Conservation (phyloP, 2,888 invertebrate species). For the Drosophila dives region DNA sequence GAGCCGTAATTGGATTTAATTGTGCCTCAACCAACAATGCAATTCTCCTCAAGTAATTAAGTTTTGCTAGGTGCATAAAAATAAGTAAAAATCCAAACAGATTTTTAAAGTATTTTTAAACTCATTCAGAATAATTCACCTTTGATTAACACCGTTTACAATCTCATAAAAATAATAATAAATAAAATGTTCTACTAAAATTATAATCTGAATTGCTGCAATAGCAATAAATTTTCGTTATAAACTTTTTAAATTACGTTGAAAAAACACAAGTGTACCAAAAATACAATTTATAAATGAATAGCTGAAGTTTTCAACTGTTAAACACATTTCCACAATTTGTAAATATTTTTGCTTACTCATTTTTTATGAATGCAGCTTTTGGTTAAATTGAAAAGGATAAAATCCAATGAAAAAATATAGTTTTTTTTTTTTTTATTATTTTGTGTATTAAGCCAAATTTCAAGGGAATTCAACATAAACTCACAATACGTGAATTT, state of each 20-base stretch:
- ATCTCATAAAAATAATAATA: neutral
- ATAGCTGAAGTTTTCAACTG: neutral
- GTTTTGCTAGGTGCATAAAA: conserved; percentile 23
- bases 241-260: neutral
- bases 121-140: neutral
- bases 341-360: neutral
- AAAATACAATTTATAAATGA: neutral
- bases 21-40: conserved; percentile 21
- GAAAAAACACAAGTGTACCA: neutral
- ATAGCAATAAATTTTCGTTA: neutral
- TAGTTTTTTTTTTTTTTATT: neutral
- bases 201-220: neutral
- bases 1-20: conserved; percentile 53
- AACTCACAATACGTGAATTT: neutral
- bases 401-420: neutral
- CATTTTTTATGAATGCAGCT: neutral
- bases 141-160: neutral
- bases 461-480: conserved; percentile 6
- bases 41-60: conserved; percentile 43
- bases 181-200: neutral
- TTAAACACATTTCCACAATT: neutral
- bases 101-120: neutral
- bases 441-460: neutral
- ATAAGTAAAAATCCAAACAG: neutral
- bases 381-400: neutral